Conservation (phyloP, 2,797 vertebrate species). For the Pangasius larnaudii region DNA sequence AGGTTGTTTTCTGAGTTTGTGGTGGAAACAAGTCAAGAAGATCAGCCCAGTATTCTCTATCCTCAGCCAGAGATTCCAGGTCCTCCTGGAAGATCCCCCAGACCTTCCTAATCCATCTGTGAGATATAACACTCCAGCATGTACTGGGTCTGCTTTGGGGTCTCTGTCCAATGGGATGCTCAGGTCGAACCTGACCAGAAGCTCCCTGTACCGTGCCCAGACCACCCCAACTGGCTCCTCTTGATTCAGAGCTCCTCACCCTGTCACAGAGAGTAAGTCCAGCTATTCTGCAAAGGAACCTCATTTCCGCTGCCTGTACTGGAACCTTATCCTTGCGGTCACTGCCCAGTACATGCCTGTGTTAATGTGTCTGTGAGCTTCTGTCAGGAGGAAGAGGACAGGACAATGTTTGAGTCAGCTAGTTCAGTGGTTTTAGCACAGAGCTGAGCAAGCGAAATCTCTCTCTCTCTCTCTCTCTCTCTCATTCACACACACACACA, state of each 20-base stretch:
- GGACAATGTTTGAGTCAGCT: conserved; percentile 57
- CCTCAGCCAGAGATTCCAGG: not conserved
- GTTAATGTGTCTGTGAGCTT: conserved; percentile 60
- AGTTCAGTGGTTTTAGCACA: conserved; percentile 52
- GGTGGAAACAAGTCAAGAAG: not conserved
- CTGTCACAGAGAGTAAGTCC: not conserved
- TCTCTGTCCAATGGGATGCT: not conserved
- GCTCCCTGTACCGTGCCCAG: no score
- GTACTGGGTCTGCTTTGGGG: not conserved
- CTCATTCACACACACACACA: not conserved
- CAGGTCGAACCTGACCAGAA: not conserved
- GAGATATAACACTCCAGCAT: not conserved
- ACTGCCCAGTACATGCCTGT: conserved; percentile 17
- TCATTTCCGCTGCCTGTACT: not conserved
- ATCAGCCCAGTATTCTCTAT: not conserved
- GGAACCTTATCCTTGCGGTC: not conserved
- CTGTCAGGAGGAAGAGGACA: conserved; percentile 33
- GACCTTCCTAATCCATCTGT: not conserved
- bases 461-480: conserved; percentile 27
- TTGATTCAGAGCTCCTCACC: not conserved
- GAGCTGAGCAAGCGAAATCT: conserved; percentile 48
- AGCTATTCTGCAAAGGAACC: not conserved
- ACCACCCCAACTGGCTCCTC: not conserved
- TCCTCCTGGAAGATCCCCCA: not conserved
- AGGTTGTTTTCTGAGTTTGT: not conserved